Conservation (phyloP, 2,797 vertebrate genomes). For the Gobionotothen gibberifrons region DNA sequence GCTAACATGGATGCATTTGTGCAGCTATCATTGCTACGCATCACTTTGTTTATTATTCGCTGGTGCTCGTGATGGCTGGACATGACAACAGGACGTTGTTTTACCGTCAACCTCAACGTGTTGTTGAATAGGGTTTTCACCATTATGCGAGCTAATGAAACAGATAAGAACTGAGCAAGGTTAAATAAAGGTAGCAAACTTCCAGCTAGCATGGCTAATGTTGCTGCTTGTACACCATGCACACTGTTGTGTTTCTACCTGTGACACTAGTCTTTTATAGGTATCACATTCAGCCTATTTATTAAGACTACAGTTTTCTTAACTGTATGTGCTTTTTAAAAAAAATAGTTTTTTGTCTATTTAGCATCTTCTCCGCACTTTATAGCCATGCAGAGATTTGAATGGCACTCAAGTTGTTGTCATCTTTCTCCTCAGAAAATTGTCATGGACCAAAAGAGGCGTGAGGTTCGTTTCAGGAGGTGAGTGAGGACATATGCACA, state of each 20-base stretch:
- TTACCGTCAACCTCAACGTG: accelerated
- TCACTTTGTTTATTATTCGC: not conserved
- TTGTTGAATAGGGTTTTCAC: not conserved
- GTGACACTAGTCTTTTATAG: not conserved
- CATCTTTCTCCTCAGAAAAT: slow-evolving; percentile 80
- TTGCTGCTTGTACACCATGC: not conserved
- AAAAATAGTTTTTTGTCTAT: not conserved
- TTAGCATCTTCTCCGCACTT: slow-evolving; percentile 1
- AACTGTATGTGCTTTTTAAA: not conserved
- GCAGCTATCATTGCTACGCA: not conserved
- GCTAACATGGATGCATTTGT: slow-evolving; percentile 3
- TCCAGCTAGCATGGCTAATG: slow-evolving; percentile 29
- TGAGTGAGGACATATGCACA: slow-evolving; percentile 41
- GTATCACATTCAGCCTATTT: not conserved
- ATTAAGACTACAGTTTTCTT: not conserved
- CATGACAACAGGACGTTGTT: accelerated
- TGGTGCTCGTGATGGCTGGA: not conserved
- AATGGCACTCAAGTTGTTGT: not conserved
- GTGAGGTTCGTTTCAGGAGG: slow-evolving; percentile 84
- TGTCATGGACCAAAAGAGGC: slow-evolving; percentile 81
- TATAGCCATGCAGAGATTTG: not conserved
- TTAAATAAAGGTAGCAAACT: slow-evolving; percentile 64
- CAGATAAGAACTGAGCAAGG: slow-evolving; percentile 59
- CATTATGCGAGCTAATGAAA: not conserved
- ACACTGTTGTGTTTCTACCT: not conserved